Evolutionary conservation across 2,113 vertebrate genomes (phyloP), one percentile per base, ranked within the genome.

Genomic region (Promerops cafer): DNA sequence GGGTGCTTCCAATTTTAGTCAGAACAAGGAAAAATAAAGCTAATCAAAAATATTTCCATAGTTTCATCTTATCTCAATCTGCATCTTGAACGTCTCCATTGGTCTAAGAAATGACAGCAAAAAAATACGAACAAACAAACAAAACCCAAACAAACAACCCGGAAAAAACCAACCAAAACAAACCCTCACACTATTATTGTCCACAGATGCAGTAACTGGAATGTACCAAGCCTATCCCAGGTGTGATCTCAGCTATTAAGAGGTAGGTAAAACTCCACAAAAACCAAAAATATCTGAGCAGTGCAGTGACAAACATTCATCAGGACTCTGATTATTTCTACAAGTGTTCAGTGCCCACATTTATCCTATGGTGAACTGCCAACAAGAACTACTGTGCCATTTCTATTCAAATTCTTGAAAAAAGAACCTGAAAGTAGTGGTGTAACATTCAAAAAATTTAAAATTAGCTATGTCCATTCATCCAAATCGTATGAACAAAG

Each of bases 91-190:
- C 70, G 24, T 64, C 20, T 65, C 33, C 13, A 28, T 19, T 30
- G 20, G 7, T 64, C 26, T 74, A 33, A 78, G 45, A 69, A 63
- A 49, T 72, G 1, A 40, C 44, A 77, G 22, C 11, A 68, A 68
- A 83, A 83, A 49, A 3, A 11, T 52, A 10, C 21, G 44, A 66
- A 35, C 10, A 59, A 74, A 24, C 13, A n/a, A 68, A 47, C 5
- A 71, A 31, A 10, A 27, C 27, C 28, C 31, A 45, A 45, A 6
- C 11, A 59, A 45, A 11, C 40, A 57, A 35, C 8, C 24, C 7
- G 4, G 37, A 49, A 39, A 9, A 14, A 0, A 7, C 10, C 21
- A 21, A 11, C 15, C 10, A 57, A 26, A 70, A 57, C 1, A 82
- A 20, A 65, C 65, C 0, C 17, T 75, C 57, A 5, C 24, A 26